These are phyloP conservation scores for Thripadectes ignobilis DNA, from an alignment of 2,797 vertebrate species.

Conservation along the genomic window DNA sequence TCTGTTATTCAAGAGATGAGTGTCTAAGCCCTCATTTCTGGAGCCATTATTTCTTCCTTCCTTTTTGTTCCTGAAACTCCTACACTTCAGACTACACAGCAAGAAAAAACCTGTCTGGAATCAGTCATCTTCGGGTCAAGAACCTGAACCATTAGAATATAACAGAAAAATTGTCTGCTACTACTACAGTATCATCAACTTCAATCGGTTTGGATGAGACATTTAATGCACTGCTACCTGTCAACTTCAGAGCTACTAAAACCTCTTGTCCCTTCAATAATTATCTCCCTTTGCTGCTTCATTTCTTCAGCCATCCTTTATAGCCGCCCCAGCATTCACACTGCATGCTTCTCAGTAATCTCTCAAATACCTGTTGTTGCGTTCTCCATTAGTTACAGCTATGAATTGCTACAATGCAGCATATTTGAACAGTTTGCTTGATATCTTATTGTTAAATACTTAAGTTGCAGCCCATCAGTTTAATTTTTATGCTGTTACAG, in stretches of 20 bases:
- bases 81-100: neutral
- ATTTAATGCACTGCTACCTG: neutral
- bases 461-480: conserved; percentile 28
- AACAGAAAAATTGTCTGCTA: neutral
- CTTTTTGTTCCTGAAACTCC: neutral
- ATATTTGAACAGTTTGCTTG: neutral
- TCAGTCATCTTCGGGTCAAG: neutral
- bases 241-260: neutral
- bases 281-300: conserved; percentile 4
- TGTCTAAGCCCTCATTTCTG: neutral
- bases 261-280: neutral
- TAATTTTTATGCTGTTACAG: conserved; percentile 38
- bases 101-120: neutral
- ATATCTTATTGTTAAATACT: neutral
- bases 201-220: neutral
- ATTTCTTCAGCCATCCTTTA: conserved; percentile 1
- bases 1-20: neutral
- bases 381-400: neutral
- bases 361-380: neutral
- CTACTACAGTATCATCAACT: neutral
- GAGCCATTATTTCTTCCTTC: neutral
- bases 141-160: neutral
- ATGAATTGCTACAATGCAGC: neutral
- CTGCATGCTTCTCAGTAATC: neutral
- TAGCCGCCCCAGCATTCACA: neutral